Evolutionary conservation across 2,888 invertebrate species (phyloP).

Genomic region (Nomada goodeniana): DNA sequence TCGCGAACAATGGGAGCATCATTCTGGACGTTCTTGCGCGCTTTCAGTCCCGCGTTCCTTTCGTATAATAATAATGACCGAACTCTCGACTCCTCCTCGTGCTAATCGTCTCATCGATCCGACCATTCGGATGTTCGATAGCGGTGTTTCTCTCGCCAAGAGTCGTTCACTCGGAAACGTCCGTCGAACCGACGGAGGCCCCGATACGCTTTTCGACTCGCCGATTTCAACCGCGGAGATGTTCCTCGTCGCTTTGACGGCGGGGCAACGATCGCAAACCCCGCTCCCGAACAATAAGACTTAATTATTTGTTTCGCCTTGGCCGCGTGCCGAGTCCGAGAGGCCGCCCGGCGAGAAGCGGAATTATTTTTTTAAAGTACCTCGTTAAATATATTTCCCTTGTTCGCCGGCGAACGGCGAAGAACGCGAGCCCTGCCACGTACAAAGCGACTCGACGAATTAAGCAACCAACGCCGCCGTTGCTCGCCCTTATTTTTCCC

Average conservation of each 20-base stretch:
- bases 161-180: constrained; percentile 9
- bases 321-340: constrained; percentile 22
- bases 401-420: constrained; percentile 31
- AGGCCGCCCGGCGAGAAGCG: constrained; percentile 13
- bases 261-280: constrained; percentile 21
- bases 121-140: constrained; percentile 17
- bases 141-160: not conserved
- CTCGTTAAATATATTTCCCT: constrained; percentile 66
- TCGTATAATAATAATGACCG: constrained; percentile 42
- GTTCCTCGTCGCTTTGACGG: not conserved
- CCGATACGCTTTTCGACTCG: constrained; percentile 13
- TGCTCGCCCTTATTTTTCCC: constrained; percentile 45
- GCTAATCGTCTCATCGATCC: constrained; percentile 49
- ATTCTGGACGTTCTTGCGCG: constrained; percentile 47
- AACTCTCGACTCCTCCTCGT: constrained; percentile 26
- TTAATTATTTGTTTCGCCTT: constrained; percentile 53
- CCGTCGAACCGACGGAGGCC: not conserved
- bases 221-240: not conserved
- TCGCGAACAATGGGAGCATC: constrained; percentile 52
- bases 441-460: constrained; percentile 53
- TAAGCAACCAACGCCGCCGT: constrained; percentile 49
- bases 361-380: constrained; percentile 59
- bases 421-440: constrained; percentile 14
- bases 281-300: constrained; percentile 43
- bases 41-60: constrained; percentile 32